Evolutionary conservation across 2,888 invertebrate species (phyloP).

Genomic region (Oscheius sp.): DNA sequence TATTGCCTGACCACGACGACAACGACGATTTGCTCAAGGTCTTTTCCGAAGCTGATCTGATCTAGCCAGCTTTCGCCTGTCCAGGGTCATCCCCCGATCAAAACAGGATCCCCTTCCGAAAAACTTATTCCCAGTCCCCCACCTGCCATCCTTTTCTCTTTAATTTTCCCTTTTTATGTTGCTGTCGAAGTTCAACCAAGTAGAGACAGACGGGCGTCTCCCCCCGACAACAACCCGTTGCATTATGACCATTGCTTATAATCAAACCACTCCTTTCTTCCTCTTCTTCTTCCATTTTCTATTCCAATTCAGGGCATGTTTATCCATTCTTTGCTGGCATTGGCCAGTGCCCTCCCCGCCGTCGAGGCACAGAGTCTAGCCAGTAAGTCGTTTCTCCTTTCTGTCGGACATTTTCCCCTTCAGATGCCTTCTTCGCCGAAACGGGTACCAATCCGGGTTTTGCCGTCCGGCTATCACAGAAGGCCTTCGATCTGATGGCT

Average conservation of each 20-base stretch:
- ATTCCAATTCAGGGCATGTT: conserved; percentile 11
- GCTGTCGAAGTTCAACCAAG: background rate
- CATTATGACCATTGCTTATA: conserved; percentile 16
- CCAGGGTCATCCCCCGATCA: conserved; percentile 21
- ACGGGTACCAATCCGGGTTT: conserved; percentile 69
- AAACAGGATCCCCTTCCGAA: conserved; percentile 28
- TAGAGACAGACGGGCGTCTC: background rate
- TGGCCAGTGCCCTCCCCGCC: conserved; percentile 2
- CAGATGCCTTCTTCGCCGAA: conserved; percentile 69
- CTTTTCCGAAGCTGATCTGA: conserved; percentile 6
- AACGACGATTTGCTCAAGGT: conserved; percentile 20
- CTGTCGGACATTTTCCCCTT: conserved; percentile 24
- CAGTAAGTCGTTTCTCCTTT: conserved; percentile 24
- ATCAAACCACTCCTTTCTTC: conserved; percentile 11
- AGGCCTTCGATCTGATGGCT: conserved; percentile 38
- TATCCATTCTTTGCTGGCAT: conserved; percentile 18
- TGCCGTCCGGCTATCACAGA: conserved; percentile 60
- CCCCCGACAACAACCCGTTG: conserved; percentile 1
- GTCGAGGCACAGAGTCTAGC: conserved; percentile 33
- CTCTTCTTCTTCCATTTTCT: background rate
- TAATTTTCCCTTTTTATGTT: background rate
- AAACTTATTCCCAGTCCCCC: conserved; percentile 33
- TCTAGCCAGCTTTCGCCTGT: conserved; percentile 23
- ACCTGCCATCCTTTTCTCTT: conserved; percentile 36
- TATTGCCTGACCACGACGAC: conserved; percentile 2